Base-by-base conservation (phyloP, 2,888 invertebrate species). In the Caenorhabditis becei region DNA sequence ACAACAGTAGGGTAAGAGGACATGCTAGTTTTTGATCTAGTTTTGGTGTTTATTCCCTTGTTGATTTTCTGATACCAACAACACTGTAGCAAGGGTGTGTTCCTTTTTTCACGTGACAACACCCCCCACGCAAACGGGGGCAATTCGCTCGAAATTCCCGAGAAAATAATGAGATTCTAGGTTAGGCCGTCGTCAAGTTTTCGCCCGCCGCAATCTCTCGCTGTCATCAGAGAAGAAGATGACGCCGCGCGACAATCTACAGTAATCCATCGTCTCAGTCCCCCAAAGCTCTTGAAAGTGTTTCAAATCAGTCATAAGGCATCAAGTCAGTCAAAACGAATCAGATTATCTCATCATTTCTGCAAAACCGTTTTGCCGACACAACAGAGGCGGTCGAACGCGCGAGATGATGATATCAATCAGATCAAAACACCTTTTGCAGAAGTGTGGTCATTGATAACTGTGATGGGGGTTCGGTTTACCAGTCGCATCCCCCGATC, bases 111-210 rank as follows among this genome's bases (percentile, higher is more conserved):
- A 26, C 53, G 11, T 23, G 26, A 8, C 26, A 23, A 5, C 41
- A 3, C 23, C 18, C 14, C 24, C 41, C 61, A 66, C 44, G 59
- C 66, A 59, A 75, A n/a, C n/a, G n/a, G n/a, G n/a, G n/a, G 49
- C 58, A 28, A 14, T 47, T 20, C 70, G 37, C 59, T 10, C 18
- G 5, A 41, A 41, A 20, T 41, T 59, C 49, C 51, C 59, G 58
- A 58, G 54, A 59, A 66, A 63, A 74, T 66, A 75, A 75, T 75
- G 66, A 75, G 75, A 75, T 75, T 75, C 66, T 75, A 53, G 63
- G 72, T 58, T 58, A 72, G 63, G 54, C 53, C 62, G 47, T 53
- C 18, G 44, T 14, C 41, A 44, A 53, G n/a, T n/a, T n/a, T n/a
- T 32, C 24, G 44, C 26, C 49, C 28, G 49, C 58, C 59, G 59